phyloP scores from a whole-genome alignment of 2,797 vertebrate genomes.

The Rhyacichthys aspro region DNA sequence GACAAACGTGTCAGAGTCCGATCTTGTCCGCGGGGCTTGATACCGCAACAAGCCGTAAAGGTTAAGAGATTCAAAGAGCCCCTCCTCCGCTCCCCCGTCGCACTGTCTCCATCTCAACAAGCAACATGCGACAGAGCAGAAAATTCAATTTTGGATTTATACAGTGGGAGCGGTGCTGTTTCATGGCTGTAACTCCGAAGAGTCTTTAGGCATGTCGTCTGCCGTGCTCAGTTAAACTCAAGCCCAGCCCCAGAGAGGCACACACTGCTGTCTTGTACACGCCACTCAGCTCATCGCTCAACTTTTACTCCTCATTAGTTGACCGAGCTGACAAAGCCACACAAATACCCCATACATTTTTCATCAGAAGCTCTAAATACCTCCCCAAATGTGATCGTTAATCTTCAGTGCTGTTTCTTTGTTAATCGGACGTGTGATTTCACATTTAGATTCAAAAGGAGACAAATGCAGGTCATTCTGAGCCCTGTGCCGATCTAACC shows the following conservation, averaged over 20 bases:
- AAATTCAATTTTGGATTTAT: conserved; percentile 76
- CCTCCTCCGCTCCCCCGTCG: conserved; percentile 7
- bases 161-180: conserved; percentile 68
- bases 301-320: not conserved
- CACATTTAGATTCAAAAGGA: conserved; percentile 8
- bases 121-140: conserved; percentile 74
- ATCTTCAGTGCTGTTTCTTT: not conserved
- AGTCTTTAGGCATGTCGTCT: conserved; percentile 69
- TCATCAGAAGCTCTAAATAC: not conserved
- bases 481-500: conserved; percentile 29
- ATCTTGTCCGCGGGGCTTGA: conserved; percentile 85
- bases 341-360: conserved; percentile 13
- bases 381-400: not conserved
- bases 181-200: conserved; percentile 71
- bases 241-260: conserved; percentile 59
- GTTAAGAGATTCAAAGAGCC: conserved; percentile 88
- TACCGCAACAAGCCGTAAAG: conserved; percentile 86
- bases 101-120: conserved; percentile 76
- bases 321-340: not conserved
- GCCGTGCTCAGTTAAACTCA: conserved; percentile 66
- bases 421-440: conserved; percentile 4
- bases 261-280: conserved; percentile 42
- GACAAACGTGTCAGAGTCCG: conserved; percentile 90
- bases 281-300: conserved; percentile 27
- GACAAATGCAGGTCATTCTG: conserved; percentile 2